Base-by-base conservation (phyloP, 2,888 invertebrate species). In the Hirtodrosophila cameraria region DNA sequence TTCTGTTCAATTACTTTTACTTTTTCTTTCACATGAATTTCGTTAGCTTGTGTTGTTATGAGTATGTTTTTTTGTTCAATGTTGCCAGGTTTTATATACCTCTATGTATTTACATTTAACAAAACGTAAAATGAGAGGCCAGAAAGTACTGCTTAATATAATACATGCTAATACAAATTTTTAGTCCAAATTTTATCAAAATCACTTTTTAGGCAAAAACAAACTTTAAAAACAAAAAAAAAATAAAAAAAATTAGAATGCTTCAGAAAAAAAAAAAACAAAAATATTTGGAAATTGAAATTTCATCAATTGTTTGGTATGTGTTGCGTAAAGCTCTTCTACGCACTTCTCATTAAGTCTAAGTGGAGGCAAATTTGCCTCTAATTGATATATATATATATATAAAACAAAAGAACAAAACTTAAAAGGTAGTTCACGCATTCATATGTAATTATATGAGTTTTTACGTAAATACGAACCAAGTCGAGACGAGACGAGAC, bases 131-230 rank as follows among this genome's bases (percentile, higher is more conserved):
- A 50, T 49, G 57, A 41, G 54, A 68, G 55, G 68, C 63, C 55
- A 41, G 25, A 25, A 55, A 46, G 43, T 49, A 60, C 41, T 45
- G 65, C 55, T 60, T 60, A 54, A 45, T 30, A 8, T 60, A 43
- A 54, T 61, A 61, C 52, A 72, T 66, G 88, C 88, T 88, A 88
- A 88, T 76, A 79, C 69, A 89, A 88, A 89, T 88, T 88, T 88
- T 88, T 88, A 88, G 89, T 88, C 72, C 71, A 88, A 88, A 89
- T 88, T 88, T 89, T 89, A 87, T 63, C 59, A 53, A 27, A 55
- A 65, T 58, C 60, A 61, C 45, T 49, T 70, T 84, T 82, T 81
- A 84, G 85, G 79, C 72, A 75, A 75, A 74, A 64, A 53, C 48
- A 62, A 75, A 38, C 30, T 53, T 5, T 5, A 18, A 64, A 72